Conservation (phyloP, 2,797 vertebrate species). For the Lerista edwardsae region DNA sequence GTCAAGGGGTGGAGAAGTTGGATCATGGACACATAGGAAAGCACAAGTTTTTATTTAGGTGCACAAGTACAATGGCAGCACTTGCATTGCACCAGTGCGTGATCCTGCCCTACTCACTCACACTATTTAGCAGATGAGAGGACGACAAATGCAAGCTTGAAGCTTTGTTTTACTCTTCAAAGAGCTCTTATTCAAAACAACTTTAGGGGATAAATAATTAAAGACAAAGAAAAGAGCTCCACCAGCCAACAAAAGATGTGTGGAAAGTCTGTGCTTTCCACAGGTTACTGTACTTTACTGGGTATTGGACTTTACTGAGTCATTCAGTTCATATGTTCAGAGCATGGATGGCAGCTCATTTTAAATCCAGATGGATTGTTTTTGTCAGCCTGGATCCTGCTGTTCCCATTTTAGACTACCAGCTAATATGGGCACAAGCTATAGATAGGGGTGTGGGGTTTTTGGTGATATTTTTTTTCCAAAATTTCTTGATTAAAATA, state of each 20-base stretch:
- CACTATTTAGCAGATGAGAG: neutral
- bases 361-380: neutral
- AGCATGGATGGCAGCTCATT: neutral
- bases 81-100: neutral
- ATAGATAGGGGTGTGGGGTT: no score
- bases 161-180: constrained; percentile 7
- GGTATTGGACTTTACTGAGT: constrained; percentile 36
- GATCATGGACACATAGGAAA: no score
- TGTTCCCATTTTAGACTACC: neutral
- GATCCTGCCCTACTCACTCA: neutral
- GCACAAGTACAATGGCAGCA: neutral
- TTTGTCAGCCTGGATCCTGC: neutral
- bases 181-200: constrained; percentile 20
- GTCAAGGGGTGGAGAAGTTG: neutral
- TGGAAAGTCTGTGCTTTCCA: constrained; percentile 22
- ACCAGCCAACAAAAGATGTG: constrained; percentile 30
- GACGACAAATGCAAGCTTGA: constrained; percentile 10
- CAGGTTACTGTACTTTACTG: no score
- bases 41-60: neutral
- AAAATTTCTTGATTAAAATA: no score
- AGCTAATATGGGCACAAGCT: no score
- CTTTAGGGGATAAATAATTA: constrained; percentile 38
- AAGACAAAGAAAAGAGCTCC: constrained; percentile 37
- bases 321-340: neutral
- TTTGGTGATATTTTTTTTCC: no score